Conservation (phyloP, 2,797 vertebrate species). For the Pitangus sulphuratus region DNA sequence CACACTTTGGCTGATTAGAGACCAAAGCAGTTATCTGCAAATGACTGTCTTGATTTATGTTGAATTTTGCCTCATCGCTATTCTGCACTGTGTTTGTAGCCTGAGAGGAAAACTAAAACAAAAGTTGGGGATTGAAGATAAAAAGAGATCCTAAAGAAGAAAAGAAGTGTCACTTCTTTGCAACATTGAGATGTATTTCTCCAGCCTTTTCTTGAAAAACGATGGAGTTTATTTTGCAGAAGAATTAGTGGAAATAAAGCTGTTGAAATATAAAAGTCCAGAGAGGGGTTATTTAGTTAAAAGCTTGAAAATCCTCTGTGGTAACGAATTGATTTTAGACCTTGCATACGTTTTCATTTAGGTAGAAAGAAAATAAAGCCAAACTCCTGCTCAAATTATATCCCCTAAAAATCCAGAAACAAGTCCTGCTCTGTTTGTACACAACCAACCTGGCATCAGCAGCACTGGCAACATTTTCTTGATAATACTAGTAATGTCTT, state of each 20-base stretch:
- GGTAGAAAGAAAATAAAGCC: not conserved
- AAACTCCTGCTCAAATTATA: not conserved
- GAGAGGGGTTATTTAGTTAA: not conserved
- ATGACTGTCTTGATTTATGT: not conserved
- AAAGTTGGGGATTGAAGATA: not conserved
- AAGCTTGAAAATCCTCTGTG: not conserved
- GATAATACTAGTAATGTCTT: not conserved
- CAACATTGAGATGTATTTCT: not conserved
- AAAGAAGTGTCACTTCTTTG: not conserved
- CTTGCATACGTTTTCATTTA: not conserved
- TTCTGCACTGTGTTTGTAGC: not conserved
- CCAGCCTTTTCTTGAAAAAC: not conserved
- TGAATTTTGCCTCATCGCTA: not conserved
- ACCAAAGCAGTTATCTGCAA: slow-evolving; percentile 11
- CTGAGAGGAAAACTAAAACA: not conserved
- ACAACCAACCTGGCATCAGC: not conserved
- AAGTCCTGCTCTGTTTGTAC: not conserved
- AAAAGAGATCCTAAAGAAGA: not conserved
- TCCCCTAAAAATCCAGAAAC: not conserved
- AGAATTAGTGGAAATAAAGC: not conserved
- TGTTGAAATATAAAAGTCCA: not conserved
- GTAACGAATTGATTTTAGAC: not conserved
- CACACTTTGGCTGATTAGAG: not conserved
- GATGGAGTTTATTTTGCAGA: not conserved
- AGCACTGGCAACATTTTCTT: not conserved